phyloP scores from a whole-genome alignment of 2,113 vertebrate species.

The Cebidichthys violaceus region DNA sequence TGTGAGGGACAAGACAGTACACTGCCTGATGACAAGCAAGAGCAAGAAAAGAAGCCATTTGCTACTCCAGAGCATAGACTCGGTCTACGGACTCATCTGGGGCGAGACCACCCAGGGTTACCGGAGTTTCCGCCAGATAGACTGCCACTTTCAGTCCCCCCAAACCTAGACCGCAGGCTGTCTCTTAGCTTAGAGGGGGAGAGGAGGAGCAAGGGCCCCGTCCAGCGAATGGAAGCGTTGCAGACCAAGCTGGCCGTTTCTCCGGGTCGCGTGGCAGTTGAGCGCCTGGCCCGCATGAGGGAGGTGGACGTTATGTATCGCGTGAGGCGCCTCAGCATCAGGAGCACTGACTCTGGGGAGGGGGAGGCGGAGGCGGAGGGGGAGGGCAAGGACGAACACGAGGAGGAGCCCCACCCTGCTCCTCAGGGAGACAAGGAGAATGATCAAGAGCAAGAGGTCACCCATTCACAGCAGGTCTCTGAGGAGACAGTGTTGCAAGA shows the following conservation, averaged over 20 bases:
- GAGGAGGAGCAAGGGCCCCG: constrained; percentile 79
- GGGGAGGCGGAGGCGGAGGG: constrained; percentile 77
- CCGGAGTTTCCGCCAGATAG: constrained; percentile 77
- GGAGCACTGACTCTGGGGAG: constrained; percentile 86
- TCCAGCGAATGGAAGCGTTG: constrained; percentile 89
- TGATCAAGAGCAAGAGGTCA: constrained; percentile 79
- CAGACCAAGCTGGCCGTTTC: constrained; percentile 90
- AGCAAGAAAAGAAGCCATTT: constrained; percentile 74
- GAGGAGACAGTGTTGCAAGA: constrained; percentile 64
- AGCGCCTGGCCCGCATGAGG: constrained; percentile 90
- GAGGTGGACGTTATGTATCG: constrained; percentile 92
- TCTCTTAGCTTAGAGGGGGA: constrained; percentile 82
- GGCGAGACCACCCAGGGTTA: constrained; percentile 69
- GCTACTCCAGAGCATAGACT: constrained; percentile 68
- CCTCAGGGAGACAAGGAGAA: constrained; percentile 73
- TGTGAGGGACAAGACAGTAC: constrained; percentile 35
- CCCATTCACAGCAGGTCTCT: constrained; percentile 65
- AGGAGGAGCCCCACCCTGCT: constrained; percentile 61
- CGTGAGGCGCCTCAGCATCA: constrained; percentile 90
- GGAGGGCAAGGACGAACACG: constrained; percentile 64
- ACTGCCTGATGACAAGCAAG: constrained; percentile 53
- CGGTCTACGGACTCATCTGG: constrained; percentile 71
- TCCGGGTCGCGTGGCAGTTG: constrained; percentile 85
- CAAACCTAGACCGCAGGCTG: constrained; percentile 78
- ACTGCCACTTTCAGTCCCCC: constrained; percentile 79